Evolutionary conservation across 2,888 invertebrate genomes (phyloP).

Genomic region (Drosophila conformis): DNA sequence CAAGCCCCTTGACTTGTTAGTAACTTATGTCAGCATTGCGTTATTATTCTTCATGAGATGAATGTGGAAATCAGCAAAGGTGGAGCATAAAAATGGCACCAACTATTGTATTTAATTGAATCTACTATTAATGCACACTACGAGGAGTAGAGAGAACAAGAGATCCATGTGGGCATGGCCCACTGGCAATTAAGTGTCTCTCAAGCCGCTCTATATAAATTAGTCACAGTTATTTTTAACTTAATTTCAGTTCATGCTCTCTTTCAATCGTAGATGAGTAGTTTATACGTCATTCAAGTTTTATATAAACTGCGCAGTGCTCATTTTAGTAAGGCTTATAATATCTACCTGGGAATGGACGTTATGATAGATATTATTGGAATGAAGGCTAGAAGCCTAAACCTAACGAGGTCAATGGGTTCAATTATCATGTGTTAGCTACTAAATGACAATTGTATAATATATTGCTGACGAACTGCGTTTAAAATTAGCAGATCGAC

Average conservation of each 20-base stretch:
- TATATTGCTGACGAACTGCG: constrained; percentile 3
- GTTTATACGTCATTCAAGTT: constrained; percentile 4
- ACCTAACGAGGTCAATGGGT: constrained; percentile 14
- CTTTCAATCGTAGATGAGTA: neutral
- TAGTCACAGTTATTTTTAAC: constrained; percentile 39
- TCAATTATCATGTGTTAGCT: constrained; percentile 36
- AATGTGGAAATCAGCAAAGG: neutral
- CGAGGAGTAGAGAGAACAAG: neutral
- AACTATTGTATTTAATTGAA: constrained; percentile 15
- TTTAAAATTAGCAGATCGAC: constrained; percentile 16
- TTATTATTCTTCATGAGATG: neutral
- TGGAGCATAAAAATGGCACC: neutral
- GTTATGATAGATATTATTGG: neutral
- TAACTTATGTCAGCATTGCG: neutral
- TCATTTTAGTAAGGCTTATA: neutral
- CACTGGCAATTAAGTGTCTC: constrained; percentile 41
- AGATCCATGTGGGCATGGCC: neutral
- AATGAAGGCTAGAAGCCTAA: constrained; percentile 5
- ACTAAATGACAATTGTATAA: constrained; percentile 1
- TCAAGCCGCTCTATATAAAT: constrained; percentile 34
- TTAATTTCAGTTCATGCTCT: neutral
- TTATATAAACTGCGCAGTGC: constrained; percentile 18
- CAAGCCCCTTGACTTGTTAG: neutral
- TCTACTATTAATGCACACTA: neutral
- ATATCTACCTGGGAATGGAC: neutral